phyloP scores from a whole-genome alignment of 2,888 invertebrate genomes.

The Ormyrus pomaceus region DNA sequence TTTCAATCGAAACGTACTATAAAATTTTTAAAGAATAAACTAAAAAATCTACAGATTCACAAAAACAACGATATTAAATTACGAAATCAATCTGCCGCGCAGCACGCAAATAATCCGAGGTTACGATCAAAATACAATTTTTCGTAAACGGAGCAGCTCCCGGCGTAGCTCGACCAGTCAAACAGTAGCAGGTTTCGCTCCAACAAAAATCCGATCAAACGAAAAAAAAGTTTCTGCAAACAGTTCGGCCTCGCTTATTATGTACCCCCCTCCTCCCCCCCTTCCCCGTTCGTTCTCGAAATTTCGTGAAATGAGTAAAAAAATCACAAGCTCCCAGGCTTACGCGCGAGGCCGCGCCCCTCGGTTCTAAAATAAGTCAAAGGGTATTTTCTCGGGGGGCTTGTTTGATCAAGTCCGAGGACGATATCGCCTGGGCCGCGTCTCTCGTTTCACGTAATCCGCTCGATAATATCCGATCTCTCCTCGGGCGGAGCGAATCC shows the following conservation, averaged over 20 bases:
- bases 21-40: no score
- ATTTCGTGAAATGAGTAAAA: slow-evolving; percentile 43
- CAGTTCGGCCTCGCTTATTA: slow-evolving; percentile 5
- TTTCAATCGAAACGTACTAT: no score
- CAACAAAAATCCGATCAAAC: slow-evolving; percentile 47
- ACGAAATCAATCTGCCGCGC: neutral
- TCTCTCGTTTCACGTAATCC: slow-evolving; percentile 56
- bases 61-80: slow-evolving; percentile 29
- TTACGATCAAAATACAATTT: slow-evolving; percentile 55
- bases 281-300: neutral
- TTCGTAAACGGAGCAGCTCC: slow-evolving; percentile 24
- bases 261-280: neutral
- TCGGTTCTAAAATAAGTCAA: slow-evolving; percentile 54
- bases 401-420: slow-evolving; percentile 44
- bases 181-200: slow-evolving; percentile 49
- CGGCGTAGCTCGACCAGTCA: neutral
- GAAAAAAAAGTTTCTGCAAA: slow-evolving; percentile 43
- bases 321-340: slow-evolving; percentile 33
- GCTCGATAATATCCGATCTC: slow-evolving; percentile 48
- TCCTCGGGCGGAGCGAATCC: slow-evolving; percentile 3
- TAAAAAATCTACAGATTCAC: no score
- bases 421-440: slow-evolving; percentile 1
- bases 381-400: slow-evolving; percentile 46
- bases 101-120: slow-evolving; percentile 30
- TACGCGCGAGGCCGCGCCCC: slow-evolving; percentile 9